These are phyloP conservation scores for Biston stratarius DNA, from an alignment of 2,888 invertebrate species.

Conservation along the genomic window DNA sequence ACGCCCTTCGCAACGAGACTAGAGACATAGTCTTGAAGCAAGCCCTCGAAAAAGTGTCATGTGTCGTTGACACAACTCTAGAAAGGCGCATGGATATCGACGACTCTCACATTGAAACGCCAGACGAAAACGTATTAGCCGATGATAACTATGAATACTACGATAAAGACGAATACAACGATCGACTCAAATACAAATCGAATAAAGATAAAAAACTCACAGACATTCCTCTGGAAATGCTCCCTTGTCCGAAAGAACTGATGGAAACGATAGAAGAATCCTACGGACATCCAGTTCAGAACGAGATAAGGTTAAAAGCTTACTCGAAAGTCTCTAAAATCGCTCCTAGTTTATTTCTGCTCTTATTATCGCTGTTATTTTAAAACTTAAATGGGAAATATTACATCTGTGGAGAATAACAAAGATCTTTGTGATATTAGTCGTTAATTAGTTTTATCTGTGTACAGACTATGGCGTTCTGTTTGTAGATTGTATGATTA, in stretches of 20 bases:
- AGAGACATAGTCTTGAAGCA: constrained; percentile 88
- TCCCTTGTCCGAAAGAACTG: constrained; percentile 81
- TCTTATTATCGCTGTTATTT: constrained; percentile 61
- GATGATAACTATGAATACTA: constrained; percentile 79
- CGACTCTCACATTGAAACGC: constrained; percentile 54
- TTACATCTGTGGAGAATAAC: background rate
- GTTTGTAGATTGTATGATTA: constrained; percentile 47
- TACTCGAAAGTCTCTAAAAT: constrained; percentile 65
- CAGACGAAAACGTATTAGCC: constrained; percentile 62
- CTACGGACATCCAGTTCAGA: constrained; percentile 79
- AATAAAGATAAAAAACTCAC: constrained; percentile 71
- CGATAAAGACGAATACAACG: constrained; percentile 73
- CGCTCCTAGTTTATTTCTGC: constrained; percentile 59
- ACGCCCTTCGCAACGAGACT: constrained; percentile 91
- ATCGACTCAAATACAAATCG: constrained; percentile 60
- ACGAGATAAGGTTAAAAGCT: constrained; percentile 80
- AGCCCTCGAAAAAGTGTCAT: constrained; percentile 90
- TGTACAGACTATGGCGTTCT: constrained; percentile 58
- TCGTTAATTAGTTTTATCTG: constrained; percentile 65
- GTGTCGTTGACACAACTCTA: constrained; percentile 84
- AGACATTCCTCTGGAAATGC: constrained; percentile 74
- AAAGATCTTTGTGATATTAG: constrained; percentile 74
- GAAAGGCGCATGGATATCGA: constrained; percentile 67
- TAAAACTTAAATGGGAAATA: constrained; percentile 43
- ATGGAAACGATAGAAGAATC: constrained; percentile 76